Percentiles rank a stretch among this genome's conserved stretches.
Conservation (phyloP, 1,140 invertebrate species). For the Melanaphis sacchari region DNA sequence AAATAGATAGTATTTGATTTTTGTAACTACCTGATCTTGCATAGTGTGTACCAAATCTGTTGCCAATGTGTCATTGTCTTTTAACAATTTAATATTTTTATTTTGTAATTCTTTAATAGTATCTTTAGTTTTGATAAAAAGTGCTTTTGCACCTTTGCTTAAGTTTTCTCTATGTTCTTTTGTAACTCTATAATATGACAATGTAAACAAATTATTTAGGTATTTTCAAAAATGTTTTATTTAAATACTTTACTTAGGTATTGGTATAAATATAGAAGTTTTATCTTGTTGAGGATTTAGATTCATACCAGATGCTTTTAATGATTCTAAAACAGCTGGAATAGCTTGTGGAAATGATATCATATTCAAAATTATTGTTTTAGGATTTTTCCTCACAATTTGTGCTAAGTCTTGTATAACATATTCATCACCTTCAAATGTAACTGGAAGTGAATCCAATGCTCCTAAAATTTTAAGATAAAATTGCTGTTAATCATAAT, state of each 20-base stretch:
- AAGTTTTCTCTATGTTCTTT: conserved; percentile 88
- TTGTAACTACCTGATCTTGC: conserved; percentile 68
- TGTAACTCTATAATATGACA: conserved; percentile 72
- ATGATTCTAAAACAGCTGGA: conserved; percentile 76
- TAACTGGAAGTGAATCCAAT: conserved; percentile 78
- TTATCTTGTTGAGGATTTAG: conserved; percentile 95
- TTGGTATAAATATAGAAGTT: conserved; percentile 83
- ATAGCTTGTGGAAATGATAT: conserved; percentile 83
- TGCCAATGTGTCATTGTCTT: conserved; percentile 68
- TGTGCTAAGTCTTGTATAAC: conserved; percentile 89
- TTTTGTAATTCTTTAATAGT: conserved; percentile 80
- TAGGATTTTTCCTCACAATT: conserved; percentile 84
- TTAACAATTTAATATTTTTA: conserved; percentile 73
- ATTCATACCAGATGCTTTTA: conserved; percentile 84
- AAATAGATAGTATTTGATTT: neutral
- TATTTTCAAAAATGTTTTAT: conserved; percentile 49
- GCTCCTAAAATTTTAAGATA: conserved; percentile 68
- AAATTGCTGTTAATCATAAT: neutral
- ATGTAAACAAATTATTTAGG: neutral
- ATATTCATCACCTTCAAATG: conserved; percentile 82
- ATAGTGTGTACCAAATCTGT: conserved; percentile 73
- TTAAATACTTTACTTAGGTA: conserved; percentile 78
- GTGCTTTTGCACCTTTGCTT: conserved; percentile 83
- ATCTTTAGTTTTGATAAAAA: conserved; percentile 83
- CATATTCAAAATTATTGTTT: conserved; percentile 84